These are phyloP conservation scores for Sylvia borin DNA, from an alignment of 2,797 vertebrate genomes.

Conservation along the genomic window DNA sequence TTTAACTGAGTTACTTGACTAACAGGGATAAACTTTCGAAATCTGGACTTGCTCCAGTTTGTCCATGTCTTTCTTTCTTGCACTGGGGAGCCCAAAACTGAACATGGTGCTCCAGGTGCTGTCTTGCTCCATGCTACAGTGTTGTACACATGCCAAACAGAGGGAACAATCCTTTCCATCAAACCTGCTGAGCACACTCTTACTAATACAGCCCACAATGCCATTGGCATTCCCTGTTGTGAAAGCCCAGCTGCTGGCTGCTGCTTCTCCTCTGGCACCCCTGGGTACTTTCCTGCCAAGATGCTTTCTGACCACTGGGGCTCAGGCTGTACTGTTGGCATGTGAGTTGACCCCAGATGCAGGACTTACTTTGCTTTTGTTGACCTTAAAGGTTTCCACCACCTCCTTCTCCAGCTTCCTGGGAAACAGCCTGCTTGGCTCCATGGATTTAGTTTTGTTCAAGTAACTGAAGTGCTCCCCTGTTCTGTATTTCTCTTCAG, in stretches of 20 bases:
- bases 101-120: not conserved
- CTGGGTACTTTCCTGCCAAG: not conserved
- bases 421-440: not conserved
- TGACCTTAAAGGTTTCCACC: not conserved
- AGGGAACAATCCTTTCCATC: not conserved
- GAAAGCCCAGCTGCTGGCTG: not conserved
- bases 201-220: not conserved
- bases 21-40: not conserved
- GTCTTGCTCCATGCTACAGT: fast-evolving
- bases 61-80: not conserved
- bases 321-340: not conserved
- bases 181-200: not conserved
- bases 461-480: not conserved
- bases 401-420: not conserved
- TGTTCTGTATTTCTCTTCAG: not conserved
- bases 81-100: not conserved
- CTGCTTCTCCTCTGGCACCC: not conserved
- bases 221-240: not conserved
- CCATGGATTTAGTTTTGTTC: not conserved
- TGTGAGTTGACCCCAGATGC: not conserved
- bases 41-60: not conserved
- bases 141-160: not conserved
- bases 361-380: not conserved
- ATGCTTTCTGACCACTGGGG: not conserved
- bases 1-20: not conserved